Evolutionary conservation across 1,140 invertebrate genomes (phyloP).

Genomic region (Drosophila ironensis): DNA sequence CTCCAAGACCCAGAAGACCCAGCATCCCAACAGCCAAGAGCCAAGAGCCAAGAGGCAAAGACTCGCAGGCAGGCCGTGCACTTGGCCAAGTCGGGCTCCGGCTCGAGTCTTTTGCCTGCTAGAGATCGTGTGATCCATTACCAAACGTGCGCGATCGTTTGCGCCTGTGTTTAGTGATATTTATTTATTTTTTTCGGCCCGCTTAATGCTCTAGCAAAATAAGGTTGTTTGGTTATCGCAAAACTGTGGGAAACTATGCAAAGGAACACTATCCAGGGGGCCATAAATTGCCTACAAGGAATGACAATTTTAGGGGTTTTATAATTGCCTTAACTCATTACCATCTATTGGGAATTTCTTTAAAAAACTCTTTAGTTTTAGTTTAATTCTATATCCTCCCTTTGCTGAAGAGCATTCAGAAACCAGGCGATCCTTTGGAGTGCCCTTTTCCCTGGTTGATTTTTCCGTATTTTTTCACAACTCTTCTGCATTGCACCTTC

Average conservation of each 20-base stretch:
- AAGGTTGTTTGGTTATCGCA: neutral
- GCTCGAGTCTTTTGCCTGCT: slow-evolving; percentile 53
- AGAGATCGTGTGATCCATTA: slow-evolving; percentile 79
- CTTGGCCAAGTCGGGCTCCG: slow-evolving; percentile 45
- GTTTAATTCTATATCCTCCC: neutral
- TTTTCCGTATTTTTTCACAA: slow-evolving; percentile 37
- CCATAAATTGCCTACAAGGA: too few species aligned
- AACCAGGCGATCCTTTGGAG: slow-evolving; percentile 3
- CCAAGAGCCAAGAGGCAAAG: slow-evolving; percentile 15
- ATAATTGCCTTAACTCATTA: too few species aligned
- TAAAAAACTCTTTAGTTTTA: too few species aligned
- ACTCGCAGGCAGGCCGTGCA: slow-evolving; percentile 46
- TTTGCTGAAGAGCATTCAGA: slow-evolving; percentile 27
- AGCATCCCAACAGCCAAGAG: neutral
- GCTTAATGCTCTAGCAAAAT: slow-evolving; percentile 41
- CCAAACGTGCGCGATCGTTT: slow-evolving; percentile 80
- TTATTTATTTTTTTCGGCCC: slow-evolving; percentile 54
- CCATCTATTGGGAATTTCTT: too few species aligned
- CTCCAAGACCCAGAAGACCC: neutral
- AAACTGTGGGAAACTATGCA: slow-evolving; percentile 6
- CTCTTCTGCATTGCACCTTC: slow-evolving; percentile 54
- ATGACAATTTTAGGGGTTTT: too few species aligned
- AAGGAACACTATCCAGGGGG: too few species aligned
- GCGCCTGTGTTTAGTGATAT: slow-evolving; percentile 76
- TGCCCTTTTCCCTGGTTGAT: slow-evolving; percentile 26